Base-by-base conservation (phyloP, 2,797 vertebrate species). In the Cirrhinus mrigala region DNA sequence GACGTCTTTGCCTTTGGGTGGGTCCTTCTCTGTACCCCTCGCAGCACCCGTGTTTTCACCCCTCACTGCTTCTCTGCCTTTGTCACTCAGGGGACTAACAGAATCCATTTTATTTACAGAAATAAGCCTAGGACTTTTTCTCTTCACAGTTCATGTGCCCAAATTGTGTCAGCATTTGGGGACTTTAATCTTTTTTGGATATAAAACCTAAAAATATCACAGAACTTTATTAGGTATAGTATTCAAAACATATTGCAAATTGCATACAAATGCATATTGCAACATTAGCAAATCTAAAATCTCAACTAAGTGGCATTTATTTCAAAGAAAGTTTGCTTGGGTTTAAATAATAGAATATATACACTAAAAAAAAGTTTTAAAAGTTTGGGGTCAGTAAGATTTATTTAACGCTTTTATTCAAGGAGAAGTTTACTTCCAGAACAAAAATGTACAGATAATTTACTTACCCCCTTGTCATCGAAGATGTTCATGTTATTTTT, bases 1-100 rank as follows among this genome's bases (percentile, higher is more conserved):
- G 98, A 99, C 1, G 97, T 99, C 92, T 99, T 99, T 89, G 98
- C 98, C 0, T 97, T 99, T 29, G 98, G 98, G 98, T 99, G 93
- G 91, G 97, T 92, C 69, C 27, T 20, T 56, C 29, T 54, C 44
- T 12, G 7, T 40, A n/a, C 1, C 50, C 22, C 22, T 52, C 37
- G 22, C 70, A 24, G 20, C 50, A 20, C 46, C 73, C 16, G 73
- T 54, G 11, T 29, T 66, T 69, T 78, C 62, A 54, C 37, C 75
- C 24, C 22, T 71, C 83, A 58, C 75, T 70, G 50, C 29, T n/a
- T 54, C 20, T 50, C 40, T 66, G 71, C 60, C 44, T 83, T 20
- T 60, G 79, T 81, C 79, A 70, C 69, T 60, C 69, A 48, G 52
- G 6, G 20, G 71, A 60, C 33, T 0, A 40, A 40, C 37, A 27